Conservation (phyloP, 1,140 invertebrate genomes). For the Drosophila biarmipes region DNA sequence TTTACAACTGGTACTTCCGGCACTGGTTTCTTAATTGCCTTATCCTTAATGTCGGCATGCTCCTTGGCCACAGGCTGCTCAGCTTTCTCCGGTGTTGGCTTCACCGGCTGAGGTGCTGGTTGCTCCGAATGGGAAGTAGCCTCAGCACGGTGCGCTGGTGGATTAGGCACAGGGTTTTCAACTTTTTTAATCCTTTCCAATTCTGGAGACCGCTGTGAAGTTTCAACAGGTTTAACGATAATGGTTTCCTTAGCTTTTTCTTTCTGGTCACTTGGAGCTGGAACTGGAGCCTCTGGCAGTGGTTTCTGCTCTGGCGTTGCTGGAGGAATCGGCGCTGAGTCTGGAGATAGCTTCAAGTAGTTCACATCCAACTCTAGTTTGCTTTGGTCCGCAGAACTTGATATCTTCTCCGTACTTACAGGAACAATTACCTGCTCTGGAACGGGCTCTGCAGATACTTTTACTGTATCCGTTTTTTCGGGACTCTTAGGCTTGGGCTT, state of each 20-base stretch:
- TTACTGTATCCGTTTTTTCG: conserved; percentile 3
- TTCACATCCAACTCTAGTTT: conserved; percentile 29
- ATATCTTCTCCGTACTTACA: neutral
- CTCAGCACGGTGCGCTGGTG: neutral
- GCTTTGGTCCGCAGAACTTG: conserved; percentile 2
- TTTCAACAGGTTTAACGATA: neutral
- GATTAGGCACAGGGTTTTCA: conserved; percentile 2
- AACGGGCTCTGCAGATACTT: neutral
- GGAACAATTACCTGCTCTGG: neutral
- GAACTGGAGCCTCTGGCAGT: neutral
- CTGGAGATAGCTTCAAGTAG: conserved; percentile 23
- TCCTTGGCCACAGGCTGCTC: conserved; percentile 6
- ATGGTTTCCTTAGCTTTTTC: conserved; percentile 12
- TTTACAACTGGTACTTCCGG: conserved; percentile 31
- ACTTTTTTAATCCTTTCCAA: conserved; percentile 9
- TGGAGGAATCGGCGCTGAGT: conserved; percentile 7
- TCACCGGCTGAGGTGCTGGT: neutral
- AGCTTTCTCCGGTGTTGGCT: conserved; percentile 6
- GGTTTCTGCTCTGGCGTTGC: neutral
- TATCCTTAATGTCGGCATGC: conserved; percentile 43
- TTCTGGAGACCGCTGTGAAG: conserved; percentile 8
- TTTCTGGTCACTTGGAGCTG: neutral
- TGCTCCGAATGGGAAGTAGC: neutral
- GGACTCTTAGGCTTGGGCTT: conserved; percentile 31
- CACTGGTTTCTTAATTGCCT: conserved; percentile 41